Evolutionary conservation across 2,113 vertebrate genomes (phyloP), one percentile per base, ranked within the genome.

Genomic region (Fukomys damarensis): DNA sequence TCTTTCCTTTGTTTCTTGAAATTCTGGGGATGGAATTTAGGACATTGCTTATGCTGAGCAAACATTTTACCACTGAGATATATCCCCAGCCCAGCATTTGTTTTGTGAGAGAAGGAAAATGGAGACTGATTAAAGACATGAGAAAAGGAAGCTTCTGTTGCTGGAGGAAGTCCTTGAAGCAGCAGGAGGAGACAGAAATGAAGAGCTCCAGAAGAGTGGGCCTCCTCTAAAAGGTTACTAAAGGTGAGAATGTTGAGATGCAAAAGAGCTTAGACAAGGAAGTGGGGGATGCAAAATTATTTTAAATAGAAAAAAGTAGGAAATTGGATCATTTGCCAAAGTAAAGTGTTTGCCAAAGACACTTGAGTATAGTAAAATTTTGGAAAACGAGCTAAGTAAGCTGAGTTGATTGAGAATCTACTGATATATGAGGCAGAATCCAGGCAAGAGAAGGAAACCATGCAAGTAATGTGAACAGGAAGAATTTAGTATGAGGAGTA

Each of bases 291-390:
- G 7, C 22, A 58, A 61, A 43, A 54, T 38, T 28, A 82, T 77
- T 84, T 92, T 77, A 46, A 83, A 38, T 19, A 52, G 74, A 74
- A 54, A 30, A 24, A 80, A 91, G 61, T 3, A 63, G n/a, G 56
- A 87, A 94, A 89, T 89, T 32, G 65, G 43, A 89, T 85, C 28
- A 38, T 72, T 94, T 85, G 56, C 43, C 35, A 30, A 66, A 52
- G 12, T 41, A 80, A 85, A 49, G 35, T 54, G 65, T 74, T 79
- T 96, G 43, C n/a, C 28, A 46, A 79, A 72, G 61, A 85, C 12
- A 54, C 35, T 38, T 24, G 74, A 85, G 56, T 72, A 83, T 38
- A 5, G 56, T n/a, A 14, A 52, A 72, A 65, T 30, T n/a, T 68
- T 91, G 68, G 68, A 86, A 54, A 58, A 41, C 10, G 43, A 32